Evolutionary conservation across 2,888 invertebrate species (phyloP), one percentile per base, ranked within the genome.

Genomic region (Apamea sordens): DNA sequence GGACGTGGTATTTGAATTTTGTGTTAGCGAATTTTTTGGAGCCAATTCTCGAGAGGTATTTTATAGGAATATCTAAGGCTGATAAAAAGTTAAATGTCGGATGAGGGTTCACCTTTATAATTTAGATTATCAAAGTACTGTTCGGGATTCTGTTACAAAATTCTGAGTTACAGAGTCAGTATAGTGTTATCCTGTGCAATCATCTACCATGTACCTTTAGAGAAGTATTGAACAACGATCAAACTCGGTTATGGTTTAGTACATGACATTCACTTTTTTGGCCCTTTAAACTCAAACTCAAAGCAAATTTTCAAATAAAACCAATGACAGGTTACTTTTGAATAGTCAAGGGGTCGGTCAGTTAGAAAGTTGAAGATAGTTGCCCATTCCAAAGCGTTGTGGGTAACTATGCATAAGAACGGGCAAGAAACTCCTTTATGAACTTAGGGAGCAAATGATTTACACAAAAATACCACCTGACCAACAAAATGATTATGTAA

Each of bases 1-100:
- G 73, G 88, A 87, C 83, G 64, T 86, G 79, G 80, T 81, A 86
- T 87, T 87, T 80, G 56, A 81, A 82, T 75, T 76, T 87, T 59
- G 71, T 75, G 36, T 79, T 73, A 73, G 69, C 65, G 53, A 68
- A 36, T 68, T 83, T 79, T 68, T 68, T 70, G 41, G 59, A 77
- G 41, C 59, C 74, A 32, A 65, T 72, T 61, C 72, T 70, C 24
- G 24, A 53, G 63, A 61, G n/a, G 24, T 85, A 32, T 28, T n/a
- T 36, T 36, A 77, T 67, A 41, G 28, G 44, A 7, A 21, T 63
- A 28, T 61, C 61, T 28, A 28, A 61, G 28, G 61, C 61, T 61
- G 28, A 61, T 61, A 61, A 28, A 61, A 61, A 28, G 15, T 61
- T 28, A 15, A 61, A 61, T 61, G 61, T 15, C 28, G 15, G 28